Evolutionary conservation across 2,888 invertebrate genomes (phyloP), one percentile per base, ranked within the genome.

Genomic region (Agriopis aurantiaria): DNA sequence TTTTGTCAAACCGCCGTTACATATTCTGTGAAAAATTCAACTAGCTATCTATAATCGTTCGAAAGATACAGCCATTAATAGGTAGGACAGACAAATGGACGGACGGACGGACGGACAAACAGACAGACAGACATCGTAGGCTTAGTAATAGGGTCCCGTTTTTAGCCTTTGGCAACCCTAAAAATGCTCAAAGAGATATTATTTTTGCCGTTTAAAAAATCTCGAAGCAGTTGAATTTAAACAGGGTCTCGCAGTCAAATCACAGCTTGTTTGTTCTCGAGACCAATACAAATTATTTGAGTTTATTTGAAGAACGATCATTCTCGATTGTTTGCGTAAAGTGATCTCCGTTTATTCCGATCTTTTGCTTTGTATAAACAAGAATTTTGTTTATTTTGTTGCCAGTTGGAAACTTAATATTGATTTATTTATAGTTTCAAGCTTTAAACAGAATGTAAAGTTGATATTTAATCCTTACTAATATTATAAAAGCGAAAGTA

Each of bases 251-350:
- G 41, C 49, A 65, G 23, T 17, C 46, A 65, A 51, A 64, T 56
- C 58, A 52, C n/a, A 10, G 48, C 17, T 77, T 76, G 64, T 65
- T 68, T 69, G 71, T 73, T 69, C 71, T 73, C 66, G 69, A 76
- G 71, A 72, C 71, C 71, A 72, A 80, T 77, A 71, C 74, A 76
- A n/a, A n/a, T n/a, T n/a, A n/a, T n/a, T n/a, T n/a, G n/a, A n/a
- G n/a, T n/a, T n/a, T n/a, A 52, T 75, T 75, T 48, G 67, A 62
- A 74, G 69, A 65, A 73, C 75, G 72, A 77, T 74, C 75, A 74
- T 78, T 75, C 62, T 72, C 75, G 72, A 77, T 74, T 76, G 75
- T 78, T 76, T 71, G 58, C 46, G 14, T 58, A 41, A 57, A 52
- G 58, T 67, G 55, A 68, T 49, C 57, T 46, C 33, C 41, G 68